Percentiles rank a stretch among this genome's conserved stretches.
These are phyloP conservation scores for Hemistola chrysoprasaria DNA, from an alignment of 2,888 invertebrate species.

Conservation along the genomic window DNA sequence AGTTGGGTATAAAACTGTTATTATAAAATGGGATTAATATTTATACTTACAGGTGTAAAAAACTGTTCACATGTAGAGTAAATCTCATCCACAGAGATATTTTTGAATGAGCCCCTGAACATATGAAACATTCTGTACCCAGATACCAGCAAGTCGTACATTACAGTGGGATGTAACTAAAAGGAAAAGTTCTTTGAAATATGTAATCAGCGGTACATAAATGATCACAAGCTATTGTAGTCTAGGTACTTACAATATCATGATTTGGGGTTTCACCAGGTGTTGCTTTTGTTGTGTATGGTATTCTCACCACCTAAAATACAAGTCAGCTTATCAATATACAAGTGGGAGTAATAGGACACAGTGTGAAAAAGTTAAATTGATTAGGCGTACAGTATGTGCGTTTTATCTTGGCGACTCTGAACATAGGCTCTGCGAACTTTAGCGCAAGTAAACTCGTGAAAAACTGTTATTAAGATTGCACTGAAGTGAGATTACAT, in stretches of 20 bases:
- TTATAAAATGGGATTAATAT: conserved; percentile 4
- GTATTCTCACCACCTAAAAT: conserved; percentile 88
- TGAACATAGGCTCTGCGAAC: too few species aligned
- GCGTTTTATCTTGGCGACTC: too few species aligned
- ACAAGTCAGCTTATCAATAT: not conserved
- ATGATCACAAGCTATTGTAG: too few species aligned
- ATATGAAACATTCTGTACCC: conserved; percentile 93
- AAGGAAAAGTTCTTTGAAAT: conserved; percentile 25
- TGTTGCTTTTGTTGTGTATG: conserved; percentile 85
- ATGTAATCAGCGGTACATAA: too few species aligned
- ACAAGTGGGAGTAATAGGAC: too few species aligned
- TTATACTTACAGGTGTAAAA: conserved; percentile 85
- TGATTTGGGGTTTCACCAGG: conserved; percentile 89
- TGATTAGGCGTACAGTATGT: too few species aligned
- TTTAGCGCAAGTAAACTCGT: too few species aligned
- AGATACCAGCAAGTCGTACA: conserved; percentile 64
- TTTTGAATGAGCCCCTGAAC: conserved; percentile 90
- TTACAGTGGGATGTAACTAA: conserved; percentile 69
- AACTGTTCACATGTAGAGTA: conserved; percentile 89
- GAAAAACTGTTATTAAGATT: too few species aligned
- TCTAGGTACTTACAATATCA: conserved; percentile 88
- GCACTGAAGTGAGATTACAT: too few species aligned
- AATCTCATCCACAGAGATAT: conserved; percentile 83
- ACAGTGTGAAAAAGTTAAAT: too few species aligned
- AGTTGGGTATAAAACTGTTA: not conserved